Evolutionary conservation across 2,888 invertebrate genomes (phyloP).

Genomic region (Ochropleura plecta): DNA sequence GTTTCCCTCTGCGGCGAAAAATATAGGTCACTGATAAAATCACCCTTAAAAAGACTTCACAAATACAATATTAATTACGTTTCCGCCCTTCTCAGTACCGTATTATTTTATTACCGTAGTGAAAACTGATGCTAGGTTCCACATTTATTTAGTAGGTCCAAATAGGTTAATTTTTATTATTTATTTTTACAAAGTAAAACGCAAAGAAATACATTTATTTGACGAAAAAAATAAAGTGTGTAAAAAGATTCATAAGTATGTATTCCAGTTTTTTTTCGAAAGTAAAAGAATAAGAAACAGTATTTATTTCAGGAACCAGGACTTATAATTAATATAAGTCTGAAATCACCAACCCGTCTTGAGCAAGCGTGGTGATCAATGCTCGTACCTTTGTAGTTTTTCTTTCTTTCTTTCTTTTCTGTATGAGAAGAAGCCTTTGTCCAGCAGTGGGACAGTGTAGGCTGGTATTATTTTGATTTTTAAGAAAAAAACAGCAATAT

Average conservation of each 20-base stretch:
- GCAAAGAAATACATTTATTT: not conserved
- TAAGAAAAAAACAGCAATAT: not conserved
- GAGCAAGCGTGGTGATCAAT: no score
- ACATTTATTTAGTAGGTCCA: not conserved
- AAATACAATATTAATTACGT: no score
- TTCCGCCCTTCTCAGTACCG: not conserved
- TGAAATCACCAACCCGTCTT: no score
- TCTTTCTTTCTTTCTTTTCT: no score
- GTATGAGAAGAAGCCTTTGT: no score
- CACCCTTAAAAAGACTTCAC: not conserved
- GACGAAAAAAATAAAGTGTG: not conserved
- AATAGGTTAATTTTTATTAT: not conserved
- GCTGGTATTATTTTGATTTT: not conserved
- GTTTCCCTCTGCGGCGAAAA: not conserved
- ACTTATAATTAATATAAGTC: no score
- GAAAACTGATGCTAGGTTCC: not conserved
- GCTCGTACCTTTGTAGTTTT: no score
- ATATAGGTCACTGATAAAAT: slow-evolving; percentile 3
- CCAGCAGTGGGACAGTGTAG: no score
- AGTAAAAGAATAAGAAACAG: no score
- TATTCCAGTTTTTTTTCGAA: not conserved
- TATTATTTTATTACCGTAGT: not conserved
- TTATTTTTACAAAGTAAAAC: not conserved
- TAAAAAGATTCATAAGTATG: not conserved
- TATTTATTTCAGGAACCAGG: no score